These are phyloP conservation scores for Elgaria multicarinata DNA, from an alignment of 2,113 vertebrate genomes.

Conservation along the genomic window DNA sequence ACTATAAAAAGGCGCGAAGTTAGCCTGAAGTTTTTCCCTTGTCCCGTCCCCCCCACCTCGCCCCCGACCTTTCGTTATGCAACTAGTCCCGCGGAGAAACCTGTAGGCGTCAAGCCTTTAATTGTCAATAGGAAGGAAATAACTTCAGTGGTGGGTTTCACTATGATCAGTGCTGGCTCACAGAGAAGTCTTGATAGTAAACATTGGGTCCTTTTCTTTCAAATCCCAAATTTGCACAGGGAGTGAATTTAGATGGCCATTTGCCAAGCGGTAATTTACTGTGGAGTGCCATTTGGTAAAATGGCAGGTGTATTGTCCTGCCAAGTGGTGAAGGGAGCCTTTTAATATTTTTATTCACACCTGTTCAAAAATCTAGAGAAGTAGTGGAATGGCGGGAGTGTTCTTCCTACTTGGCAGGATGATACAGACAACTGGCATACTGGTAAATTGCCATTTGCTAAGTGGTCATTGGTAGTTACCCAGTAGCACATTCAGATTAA, in stretches of 20 bases:
- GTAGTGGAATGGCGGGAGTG: not conserved
- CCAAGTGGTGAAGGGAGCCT: not conserved
- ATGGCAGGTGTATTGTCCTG: not conserved
- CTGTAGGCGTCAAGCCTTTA: not conserved
- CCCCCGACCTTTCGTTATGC: no score
- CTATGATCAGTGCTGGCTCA: not conserved
- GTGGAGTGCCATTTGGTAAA: not conserved
- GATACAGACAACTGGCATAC: not conserved
- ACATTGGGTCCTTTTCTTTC: not conserved
- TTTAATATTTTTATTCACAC: not conserved
- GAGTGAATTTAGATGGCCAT: not conserved
- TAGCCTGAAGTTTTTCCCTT: not conserved
- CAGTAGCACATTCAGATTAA: not conserved
- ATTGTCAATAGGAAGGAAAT: not conserved
- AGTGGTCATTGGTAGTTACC: not conserved
- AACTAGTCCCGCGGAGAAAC: no score
- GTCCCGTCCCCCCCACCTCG: no score
- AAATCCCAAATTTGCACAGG: not conserved
- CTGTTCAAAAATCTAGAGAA: not conserved
- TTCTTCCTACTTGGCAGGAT: not conserved
- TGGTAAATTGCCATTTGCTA: not conserved
- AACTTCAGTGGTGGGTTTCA: not conserved
- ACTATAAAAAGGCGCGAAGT: not conserved
- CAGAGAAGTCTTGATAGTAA: not conserved
- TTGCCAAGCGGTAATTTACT: not conserved